These are phyloP conservation scores for Gadus macrocephalus DNA, from an alignment of 2,113 vertebrate species.

Conservation along the genomic window DNA sequence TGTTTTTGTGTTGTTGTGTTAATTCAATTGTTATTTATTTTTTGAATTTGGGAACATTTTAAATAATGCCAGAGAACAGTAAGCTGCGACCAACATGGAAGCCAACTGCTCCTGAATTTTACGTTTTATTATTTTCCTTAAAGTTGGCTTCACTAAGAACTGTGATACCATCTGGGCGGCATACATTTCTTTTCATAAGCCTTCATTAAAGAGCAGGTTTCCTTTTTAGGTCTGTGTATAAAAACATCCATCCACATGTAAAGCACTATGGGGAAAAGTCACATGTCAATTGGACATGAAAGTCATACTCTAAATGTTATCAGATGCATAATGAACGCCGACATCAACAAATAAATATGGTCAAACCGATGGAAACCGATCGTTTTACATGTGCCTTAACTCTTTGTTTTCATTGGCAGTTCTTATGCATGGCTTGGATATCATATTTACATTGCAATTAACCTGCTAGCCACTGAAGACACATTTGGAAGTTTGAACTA, in stretches of 20 bases:
- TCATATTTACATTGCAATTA: slow-evolving; percentile 10
- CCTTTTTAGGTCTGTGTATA: slow-evolving; percentile 40
- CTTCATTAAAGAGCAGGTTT: slow-evolving; percentile 44
- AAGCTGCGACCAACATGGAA: slow-evolving; percentile 51
- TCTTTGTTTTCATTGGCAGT: neutral
- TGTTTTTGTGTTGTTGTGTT: no score
- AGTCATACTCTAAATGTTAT: neutral
- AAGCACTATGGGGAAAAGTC: slow-evolving; percentile 22
- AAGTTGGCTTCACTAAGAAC: slow-evolving; percentile 48
- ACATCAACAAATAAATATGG: neutral
- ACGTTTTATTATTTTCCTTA: slow-evolving; percentile 43
- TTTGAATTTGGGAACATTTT: slow-evolving; percentile 30
- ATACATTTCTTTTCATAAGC: slow-evolving; percentile 29
- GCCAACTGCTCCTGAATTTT: slow-evolving; percentile 14
- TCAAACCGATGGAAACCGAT: no score
- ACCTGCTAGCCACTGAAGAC: slow-evolving; percentile 49
- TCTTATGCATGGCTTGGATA: neutral
- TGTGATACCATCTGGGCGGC: slow-evolving; percentile 45
- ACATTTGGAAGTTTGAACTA: slow-evolving; percentile 32
- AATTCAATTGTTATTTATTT: no score
- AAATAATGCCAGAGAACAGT: slow-evolving; percentile 23
- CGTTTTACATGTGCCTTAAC: neutral
- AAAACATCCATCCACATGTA: slow-evolving; percentile 44
- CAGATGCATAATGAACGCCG: neutral
- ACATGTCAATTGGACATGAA: slow-evolving; percentile 10